Conservation (phyloP, 2,113 vertebrate genomes). For the Seriola rivoliana region DNA sequence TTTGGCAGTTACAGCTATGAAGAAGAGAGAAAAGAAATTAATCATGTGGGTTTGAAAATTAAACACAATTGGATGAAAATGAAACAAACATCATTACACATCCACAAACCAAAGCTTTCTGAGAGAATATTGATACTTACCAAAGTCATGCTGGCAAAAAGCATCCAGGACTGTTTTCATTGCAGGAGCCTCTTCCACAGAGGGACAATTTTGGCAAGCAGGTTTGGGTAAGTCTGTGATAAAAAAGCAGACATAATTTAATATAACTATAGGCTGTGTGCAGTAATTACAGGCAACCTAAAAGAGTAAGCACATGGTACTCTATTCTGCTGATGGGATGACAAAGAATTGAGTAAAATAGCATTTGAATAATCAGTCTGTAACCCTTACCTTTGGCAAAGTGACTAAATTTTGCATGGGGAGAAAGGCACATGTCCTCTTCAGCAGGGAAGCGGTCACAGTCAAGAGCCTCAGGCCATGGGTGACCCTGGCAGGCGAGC, state of each 20-base stretch:
- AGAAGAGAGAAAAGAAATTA: not conserved
- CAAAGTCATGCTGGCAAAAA: conserved; percentile 89
- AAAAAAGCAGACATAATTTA: conserved; percentile 38
- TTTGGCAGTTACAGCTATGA: conserved; percentile 89
- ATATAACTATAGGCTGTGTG: not conserved
- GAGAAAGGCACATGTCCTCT: conserved; percentile 88
- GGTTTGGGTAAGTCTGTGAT: conserved; percentile 87
- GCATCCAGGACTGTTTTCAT: conserved; percentile 85
- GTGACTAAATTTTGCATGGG: conserved; percentile 81
- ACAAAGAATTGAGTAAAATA: not conserved
- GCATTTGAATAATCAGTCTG: not conserved
- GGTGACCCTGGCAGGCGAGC: conserved; percentile 87
- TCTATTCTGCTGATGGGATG: not conserved
- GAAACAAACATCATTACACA: no score
- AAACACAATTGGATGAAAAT: not conserved
- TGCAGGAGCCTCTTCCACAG: conserved; percentile 83
- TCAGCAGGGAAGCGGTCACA: conserved; percentile 88
- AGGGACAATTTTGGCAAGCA: conserved; percentile 89
- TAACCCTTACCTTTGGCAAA: conserved; percentile 85
- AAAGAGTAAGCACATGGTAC: not conserved
- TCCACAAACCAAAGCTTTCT: not conserved
- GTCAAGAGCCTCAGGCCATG: conserved; percentile 87
- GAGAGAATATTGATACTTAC: conserved; percentile 78
- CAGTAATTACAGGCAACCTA: not conserved
- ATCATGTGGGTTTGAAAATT: not conserved